Evolutionary conservation across 1,140 invertebrate species (phyloP).

Genomic region (Ceratosolen solmsi): DNA sequence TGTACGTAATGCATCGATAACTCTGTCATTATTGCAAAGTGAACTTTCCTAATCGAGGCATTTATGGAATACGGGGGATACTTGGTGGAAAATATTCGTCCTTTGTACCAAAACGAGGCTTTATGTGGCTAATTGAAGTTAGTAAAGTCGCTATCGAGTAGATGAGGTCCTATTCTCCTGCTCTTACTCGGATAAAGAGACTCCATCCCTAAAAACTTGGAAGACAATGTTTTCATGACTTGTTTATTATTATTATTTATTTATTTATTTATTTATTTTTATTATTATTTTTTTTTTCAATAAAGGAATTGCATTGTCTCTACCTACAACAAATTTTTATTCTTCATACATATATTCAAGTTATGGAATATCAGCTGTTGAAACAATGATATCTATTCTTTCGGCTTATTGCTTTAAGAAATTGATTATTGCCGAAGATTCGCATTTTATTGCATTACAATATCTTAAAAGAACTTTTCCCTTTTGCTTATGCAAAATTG

Average conservation of each 20-base stretch:
- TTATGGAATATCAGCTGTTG: neutral
- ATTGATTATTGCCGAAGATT: neutral
- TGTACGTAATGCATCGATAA: neutral
- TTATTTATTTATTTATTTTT: neutral
- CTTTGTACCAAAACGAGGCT: neutral
- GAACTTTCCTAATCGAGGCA: neutral
- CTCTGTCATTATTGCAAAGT: neutral
- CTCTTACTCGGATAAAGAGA: neutral
- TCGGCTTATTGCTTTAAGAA: neutral
- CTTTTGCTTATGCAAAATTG: neutral
- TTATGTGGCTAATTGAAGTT: neutral
- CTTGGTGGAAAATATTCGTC: neutral
- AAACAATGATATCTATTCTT: neutral
- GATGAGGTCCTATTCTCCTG: neutral
- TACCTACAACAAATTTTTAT: too few relatives aligned
- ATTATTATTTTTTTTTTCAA: too few relatives aligned
- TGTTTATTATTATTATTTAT: neutral
- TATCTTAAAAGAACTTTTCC: neutral
- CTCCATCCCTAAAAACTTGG: neutral
- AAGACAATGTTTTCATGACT: neutral
- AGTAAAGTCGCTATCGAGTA: neutral
- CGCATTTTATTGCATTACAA: neutral
- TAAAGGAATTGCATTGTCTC: too few relatives aligned
- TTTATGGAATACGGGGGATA: neutral
- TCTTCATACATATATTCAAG: constrained; percentile 1